phyloP scores from a whole-genome alignment of 2,797 vertebrate genomes.

The Pantherophis vulpinus region DNA sequence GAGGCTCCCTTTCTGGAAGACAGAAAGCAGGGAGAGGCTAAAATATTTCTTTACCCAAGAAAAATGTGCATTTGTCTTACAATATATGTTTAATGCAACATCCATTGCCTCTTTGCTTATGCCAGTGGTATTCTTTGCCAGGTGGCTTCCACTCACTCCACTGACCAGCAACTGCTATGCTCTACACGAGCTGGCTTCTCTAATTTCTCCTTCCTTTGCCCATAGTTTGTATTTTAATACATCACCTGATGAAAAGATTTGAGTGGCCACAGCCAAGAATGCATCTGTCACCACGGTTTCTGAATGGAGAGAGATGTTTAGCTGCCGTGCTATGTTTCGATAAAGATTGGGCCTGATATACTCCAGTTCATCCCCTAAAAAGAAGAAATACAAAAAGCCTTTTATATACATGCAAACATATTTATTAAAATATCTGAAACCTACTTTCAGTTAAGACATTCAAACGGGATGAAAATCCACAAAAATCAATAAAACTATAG shows the following conservation, averaged over 20 bases:
- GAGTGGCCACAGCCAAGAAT: conserved; percentile 89
- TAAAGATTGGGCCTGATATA: conserved; percentile 91
- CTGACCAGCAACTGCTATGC: conserved; percentile 9
- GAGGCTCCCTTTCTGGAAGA: neutral
- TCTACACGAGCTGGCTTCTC: neutral
- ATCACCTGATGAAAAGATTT: conserved; percentile 95
- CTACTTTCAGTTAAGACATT: neutral
- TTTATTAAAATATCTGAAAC: neutral
- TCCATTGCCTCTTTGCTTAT: conserved; percentile 40
- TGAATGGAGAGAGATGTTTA: conserved; percentile 89
- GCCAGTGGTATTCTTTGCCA: conserved; percentile 12
- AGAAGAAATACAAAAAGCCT: conserved; percentile 33
- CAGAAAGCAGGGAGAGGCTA: conserved; percentile 21
- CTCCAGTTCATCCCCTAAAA: conserved; percentile 90
- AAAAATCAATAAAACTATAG: neutral
- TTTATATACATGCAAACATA: neutral
- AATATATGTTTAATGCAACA: conserved; percentile 41
- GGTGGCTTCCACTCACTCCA: neutral
- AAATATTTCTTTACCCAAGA: conserved; percentile 26
- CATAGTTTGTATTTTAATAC: neutral
- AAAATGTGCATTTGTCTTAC: conserved; percentile 12
- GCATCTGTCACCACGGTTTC: conserved; percentile 90
- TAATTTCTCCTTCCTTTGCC: neutral
- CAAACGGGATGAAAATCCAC: neutral
- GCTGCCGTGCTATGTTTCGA: conserved; percentile 88